phyloP scores from a whole-genome alignment of 1,140 invertebrate species.

The Drosophila orena region DNA sequence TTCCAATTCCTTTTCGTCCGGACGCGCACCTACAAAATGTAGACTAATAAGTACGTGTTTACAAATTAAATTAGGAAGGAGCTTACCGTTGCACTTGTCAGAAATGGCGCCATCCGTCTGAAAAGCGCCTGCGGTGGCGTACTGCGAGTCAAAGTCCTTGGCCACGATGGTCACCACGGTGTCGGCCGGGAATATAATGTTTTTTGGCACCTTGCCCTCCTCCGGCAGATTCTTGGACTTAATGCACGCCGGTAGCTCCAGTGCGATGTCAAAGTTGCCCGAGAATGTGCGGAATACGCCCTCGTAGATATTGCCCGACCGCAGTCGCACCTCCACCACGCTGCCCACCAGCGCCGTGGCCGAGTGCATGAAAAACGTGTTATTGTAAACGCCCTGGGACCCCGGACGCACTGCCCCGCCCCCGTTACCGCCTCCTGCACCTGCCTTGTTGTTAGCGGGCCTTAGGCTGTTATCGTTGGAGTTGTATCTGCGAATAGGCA shows the following conservation, averaged over 20 bases:
- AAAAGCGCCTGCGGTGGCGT: conserved; percentile 93
- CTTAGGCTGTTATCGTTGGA: conserved; percentile 72
- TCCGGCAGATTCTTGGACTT: conserved; percentile 87
- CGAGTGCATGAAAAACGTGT: conserved; percentile 94
- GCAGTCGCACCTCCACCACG: conserved; percentile 91
- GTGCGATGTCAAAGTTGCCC: conserved; percentile 91
- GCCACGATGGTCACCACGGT: conserved; percentile 93
- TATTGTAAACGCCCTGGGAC: conserved; percentile 94
- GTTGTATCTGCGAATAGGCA: conserved; percentile 59
- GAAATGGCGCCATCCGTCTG: conserved; percentile 93
- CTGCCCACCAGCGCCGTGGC: conserved; percentile 93
- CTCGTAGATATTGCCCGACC: conserved; percentile 92
- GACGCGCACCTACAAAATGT: conserved; percentile 78
- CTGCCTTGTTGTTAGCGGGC: conserved; percentile 64
- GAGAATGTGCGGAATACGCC: conserved; percentile 95
- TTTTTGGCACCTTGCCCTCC: conserved; percentile 88
- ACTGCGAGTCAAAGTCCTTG: conserved; percentile 94
- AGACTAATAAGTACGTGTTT: not conserved
- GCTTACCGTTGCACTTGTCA: conserved; percentile 87
- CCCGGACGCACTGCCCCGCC: conserved; percentile 82
- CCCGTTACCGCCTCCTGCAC: conserved; percentile 82
- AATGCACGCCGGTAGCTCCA: conserved; percentile 93
- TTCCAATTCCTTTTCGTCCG: conserved; percentile 92
- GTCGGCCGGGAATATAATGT: conserved; percentile 93
- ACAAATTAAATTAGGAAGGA: not conserved